These are phyloP conservation scores for Polypterus bichir DNA, from an alignment of 2,113 vertebrate genomes.

Conservation along the genomic window DNA sequence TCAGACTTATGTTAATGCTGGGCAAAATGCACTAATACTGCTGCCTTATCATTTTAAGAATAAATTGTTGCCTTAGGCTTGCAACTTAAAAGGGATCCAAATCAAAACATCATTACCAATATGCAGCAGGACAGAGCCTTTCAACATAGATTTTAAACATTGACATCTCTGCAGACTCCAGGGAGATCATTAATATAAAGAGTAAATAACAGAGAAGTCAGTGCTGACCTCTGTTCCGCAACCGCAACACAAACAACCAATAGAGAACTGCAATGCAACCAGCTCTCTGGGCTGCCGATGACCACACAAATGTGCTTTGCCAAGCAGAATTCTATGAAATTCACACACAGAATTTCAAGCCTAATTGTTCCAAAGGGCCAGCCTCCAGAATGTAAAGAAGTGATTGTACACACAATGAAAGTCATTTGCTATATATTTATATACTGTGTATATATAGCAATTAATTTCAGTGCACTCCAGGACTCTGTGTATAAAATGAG, in stretches of 20 bases:
- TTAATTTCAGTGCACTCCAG: too few species aligned
- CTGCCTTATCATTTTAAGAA: not conserved
- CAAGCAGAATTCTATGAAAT: not conserved
- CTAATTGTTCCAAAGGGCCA: too few species aligned
- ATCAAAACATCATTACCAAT: not conserved
- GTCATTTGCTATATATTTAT: too few species aligned
- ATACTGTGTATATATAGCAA: too few species aligned
- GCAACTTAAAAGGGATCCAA: not conserved
- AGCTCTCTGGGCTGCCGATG: too few species aligned
- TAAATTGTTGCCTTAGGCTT: not conserved
- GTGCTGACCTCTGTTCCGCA: not conserved
- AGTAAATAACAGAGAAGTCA: constrained; percentile 2
- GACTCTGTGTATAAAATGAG: too few species aligned
- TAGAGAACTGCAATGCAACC: not conserved
- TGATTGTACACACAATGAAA: too few species aligned
- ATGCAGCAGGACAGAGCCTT: not conserved
- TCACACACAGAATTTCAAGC: not conserved
- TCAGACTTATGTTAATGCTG: not conserved
- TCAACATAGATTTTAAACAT: not conserved
- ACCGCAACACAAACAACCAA: not conserved
- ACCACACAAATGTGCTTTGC: not conserved
- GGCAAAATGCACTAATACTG: not conserved
- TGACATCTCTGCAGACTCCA: not conserved
- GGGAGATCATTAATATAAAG: not conserved
- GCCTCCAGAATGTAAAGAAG: too few species aligned